Conservation (phyloP, 1,140 invertebrate species). For the Elysia chlorotica region DNA sequence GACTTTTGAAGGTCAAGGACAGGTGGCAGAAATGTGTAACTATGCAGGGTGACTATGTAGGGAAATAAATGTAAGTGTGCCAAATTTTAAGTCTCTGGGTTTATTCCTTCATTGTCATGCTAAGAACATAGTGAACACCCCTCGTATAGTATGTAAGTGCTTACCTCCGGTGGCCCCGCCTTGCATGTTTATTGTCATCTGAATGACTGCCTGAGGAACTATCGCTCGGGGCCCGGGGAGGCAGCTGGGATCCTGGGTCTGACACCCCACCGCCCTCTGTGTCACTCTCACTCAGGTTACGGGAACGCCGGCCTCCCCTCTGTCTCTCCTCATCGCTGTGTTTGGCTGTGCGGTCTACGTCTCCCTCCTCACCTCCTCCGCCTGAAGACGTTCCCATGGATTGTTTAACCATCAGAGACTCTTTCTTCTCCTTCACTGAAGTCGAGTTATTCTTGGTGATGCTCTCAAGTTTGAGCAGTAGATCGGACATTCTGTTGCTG, state of each 20-base stretch:
- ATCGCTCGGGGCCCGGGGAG: constrained; percentile 29
- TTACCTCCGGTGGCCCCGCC: constrained; percentile 35
- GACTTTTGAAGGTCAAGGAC: too few species aligned
- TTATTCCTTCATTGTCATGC: neutral
- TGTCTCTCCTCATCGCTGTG: constrained; percentile 26
- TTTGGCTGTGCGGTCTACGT: constrained; percentile 6
- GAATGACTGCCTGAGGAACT: constrained; percentile 41
- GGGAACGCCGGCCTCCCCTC: constrained; percentile 12
- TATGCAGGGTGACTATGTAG: too few species aligned
- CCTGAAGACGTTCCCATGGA: too few species aligned
- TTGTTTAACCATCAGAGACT: constrained; percentile 17
- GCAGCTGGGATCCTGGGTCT: constrained; percentile 24
- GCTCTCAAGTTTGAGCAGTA: constrained; percentile 36
- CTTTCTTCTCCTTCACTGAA: constrained; percentile 18
- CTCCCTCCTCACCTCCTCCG: constrained; percentile 28
- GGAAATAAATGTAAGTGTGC: neutral
- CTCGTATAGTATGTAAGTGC: neutral
- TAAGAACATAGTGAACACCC: neutral
- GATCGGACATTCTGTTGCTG: constrained; percentile 7
- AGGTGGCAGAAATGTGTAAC: too few species aligned
- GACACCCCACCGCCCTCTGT: constrained; percentile 25
- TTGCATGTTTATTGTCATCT: constrained; percentile 30
- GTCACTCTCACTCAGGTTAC: constrained; percentile 39
- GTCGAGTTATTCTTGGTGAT: constrained; percentile 35
- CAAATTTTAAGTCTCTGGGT: neutral